Evolutionary conservation across 2,113 vertebrate genomes (phyloP).

Genomic region (Scomber colias): DNA sequence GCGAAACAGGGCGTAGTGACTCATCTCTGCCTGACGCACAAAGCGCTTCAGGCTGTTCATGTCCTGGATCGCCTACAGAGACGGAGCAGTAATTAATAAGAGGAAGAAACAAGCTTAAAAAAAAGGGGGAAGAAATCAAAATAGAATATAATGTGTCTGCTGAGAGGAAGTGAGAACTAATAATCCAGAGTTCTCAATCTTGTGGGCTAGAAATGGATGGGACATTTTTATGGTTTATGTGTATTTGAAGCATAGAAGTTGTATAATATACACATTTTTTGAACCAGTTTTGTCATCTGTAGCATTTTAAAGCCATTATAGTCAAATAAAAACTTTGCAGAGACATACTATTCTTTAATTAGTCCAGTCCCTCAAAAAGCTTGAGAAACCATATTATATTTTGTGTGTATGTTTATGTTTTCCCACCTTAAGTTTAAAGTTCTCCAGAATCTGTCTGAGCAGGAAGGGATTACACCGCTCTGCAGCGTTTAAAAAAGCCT

Average conservation of each 20-base stretch:
- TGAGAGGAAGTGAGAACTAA: conserved; percentile 20
- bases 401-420: background rate
- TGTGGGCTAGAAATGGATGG: background rate
- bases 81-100: background rate
- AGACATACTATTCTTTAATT: no score
- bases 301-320: background rate
- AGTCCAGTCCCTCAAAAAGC: background rate
- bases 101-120: background rate
- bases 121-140: background rate
- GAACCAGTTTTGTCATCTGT: background rate
- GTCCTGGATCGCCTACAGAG: conserved; percentile 94
- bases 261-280: no score
- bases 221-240: background rate
- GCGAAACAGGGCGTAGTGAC: conserved; percentile 96
- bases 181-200: background rate
- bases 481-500: conserved; percentile 90
- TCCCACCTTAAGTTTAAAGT: conserved; percentile 97
- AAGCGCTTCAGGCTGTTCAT: conserved; percentile 98
- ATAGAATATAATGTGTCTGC: background rate
- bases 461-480: conserved; percentile 96
- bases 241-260: no score
- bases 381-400: background rate
- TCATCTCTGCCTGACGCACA: conserved; percentile 96
- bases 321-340: no score
- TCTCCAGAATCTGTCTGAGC: conserved; percentile 95